Evolutionary conservation across 2,888 invertebrate genomes (phyloP).

Genomic region (Hyalella azteca): DNA sequence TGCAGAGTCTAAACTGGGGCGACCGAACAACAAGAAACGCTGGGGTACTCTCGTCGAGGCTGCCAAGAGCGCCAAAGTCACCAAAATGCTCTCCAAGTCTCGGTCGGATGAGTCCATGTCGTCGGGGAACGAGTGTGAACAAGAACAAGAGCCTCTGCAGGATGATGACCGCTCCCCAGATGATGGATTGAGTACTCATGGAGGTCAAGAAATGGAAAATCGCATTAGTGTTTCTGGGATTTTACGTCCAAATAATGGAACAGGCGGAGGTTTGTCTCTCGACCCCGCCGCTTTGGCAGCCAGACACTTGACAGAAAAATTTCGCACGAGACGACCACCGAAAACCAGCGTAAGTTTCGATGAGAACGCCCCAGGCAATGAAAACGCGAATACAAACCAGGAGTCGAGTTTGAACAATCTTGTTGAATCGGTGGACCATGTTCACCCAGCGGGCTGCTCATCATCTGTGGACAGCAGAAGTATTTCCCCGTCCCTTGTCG

Average conservation of each 20-base stretch:
- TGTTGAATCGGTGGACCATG: neutral
- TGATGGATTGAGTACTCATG: constrained; percentile 7
- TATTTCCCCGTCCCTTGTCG: constrained; percentile 4
- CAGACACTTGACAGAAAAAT: neutral
- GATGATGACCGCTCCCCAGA: neutral
- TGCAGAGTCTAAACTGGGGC: constrained; percentile 56
- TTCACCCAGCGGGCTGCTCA: neutral
- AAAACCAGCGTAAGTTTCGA: constrained; percentile 54
- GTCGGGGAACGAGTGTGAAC: constrained; percentile 52
- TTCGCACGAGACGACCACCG: constrained; percentile 38
- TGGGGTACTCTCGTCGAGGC: constrained; percentile 59
- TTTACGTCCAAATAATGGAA: constrained; percentile 16
- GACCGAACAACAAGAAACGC: constrained; percentile 56
- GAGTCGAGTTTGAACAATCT: constrained; percentile 29
- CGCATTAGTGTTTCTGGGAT: constrained; percentile 37
- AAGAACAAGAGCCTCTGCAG: constrained; percentile 51
- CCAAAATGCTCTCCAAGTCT: constrained; percentile 56
- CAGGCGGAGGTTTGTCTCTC: constrained; percentile 46
- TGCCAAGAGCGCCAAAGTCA: constrained; percentile 57
- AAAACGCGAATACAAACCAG: neutral
- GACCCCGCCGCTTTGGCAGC: constrained; percentile 50
- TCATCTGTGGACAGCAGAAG: constrained; percentile 18
- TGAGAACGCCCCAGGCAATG: constrained; percentile 12
- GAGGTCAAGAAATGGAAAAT: constrained; percentile 11
- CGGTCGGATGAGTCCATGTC: constrained; percentile 56